Evolutionary conservation across 1,140 invertebrate species (phyloP), one percentile per base, ranked within the genome.

Genomic region (Drosophila pseudoananassae): DNA sequence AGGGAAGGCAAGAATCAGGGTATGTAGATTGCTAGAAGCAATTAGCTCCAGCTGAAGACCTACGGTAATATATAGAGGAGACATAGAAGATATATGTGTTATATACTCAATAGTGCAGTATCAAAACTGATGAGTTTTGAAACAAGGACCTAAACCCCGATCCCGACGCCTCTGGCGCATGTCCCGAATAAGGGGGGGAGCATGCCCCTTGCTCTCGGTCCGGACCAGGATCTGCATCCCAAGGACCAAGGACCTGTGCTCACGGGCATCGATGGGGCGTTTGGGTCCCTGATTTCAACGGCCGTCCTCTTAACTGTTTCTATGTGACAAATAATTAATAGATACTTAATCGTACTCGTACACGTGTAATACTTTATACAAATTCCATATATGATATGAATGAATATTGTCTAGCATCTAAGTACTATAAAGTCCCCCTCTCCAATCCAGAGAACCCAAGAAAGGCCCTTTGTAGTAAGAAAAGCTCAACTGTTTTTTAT

Each of bases 261-360:
- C 10, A 58, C 12, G 12, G 31, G 43, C 46, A 63, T 58, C 47
- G 46, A 29, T 3, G n/a, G 6, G 29, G 65, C 23, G 31, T 15
- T 74, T 87, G 71, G 75, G 78, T 87, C 65, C 58, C 50, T 68
- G 83, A 25, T 77, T 90, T 85, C 78, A 87, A 85, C 64, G 59
- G 80, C 87, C 87, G 87, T 90, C 87, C 87, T 90, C 76, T 85
- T 68, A 76, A 77, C 75, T 87, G 82, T 90, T 90, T 90, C 87
- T 87, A 87, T 79, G 78, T 90, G 87, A 90, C 87, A 90, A 90
- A 90, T 90, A 90, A 90, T 88, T 70, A 52, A 49, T 70, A 56
- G 64, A 68, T 55, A 55, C 64, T 49, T 46, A 46, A 15, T 17
- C 43, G 43, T 47, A 55, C 64, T 55, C 25, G 12, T 47, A 36